Percentiles rank a stretch among this genome's conserved stretches.
Conservation (phyloP, 2,113 vertebrate genomes). For the Dasyurus viverrinus region DNA sequence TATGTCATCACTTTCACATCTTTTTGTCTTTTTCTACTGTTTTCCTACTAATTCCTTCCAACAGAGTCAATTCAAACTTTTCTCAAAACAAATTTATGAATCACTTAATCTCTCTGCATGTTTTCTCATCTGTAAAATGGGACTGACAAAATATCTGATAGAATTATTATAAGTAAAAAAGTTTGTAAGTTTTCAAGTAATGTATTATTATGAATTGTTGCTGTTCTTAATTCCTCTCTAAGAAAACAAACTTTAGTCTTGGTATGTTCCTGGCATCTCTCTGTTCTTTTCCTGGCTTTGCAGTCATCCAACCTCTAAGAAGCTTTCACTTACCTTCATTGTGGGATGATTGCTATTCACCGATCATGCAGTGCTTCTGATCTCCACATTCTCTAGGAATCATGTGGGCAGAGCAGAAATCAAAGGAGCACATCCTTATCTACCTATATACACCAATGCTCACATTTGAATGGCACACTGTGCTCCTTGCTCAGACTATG, state of each 20-base stretch:
- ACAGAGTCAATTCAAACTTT: background rate
- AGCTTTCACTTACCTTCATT: conserved; percentile 16
- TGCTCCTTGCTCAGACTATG: background rate
- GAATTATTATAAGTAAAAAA: background rate
- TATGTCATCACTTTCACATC: background rate
- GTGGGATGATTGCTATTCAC: background rate
- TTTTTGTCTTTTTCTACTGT: background rate
- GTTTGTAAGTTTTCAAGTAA: background rate
- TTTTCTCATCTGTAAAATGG: background rate
- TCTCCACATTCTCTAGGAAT: conserved; percentile 42
- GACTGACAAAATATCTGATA: background rate
- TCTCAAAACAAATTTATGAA: background rate
- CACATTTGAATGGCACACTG: conserved; percentile 43
- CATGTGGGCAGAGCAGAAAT: conserved; percentile 10
- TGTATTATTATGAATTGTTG: background rate
- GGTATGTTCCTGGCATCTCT: background rate
- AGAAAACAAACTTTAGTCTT: background rate
- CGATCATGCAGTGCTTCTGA: conserved; percentile 18
- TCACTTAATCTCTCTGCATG: background rate
- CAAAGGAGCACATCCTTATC: background rate
- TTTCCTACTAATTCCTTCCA: background rate
- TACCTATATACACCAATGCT: background rate
- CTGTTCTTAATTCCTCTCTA: background rate
- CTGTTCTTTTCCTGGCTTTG: background rate
- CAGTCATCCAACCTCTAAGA: fast-evolving